A percentile compares a stretch with the other conserved stretches of the same genome.
phyloP scores from a whole-genome alignment of 2,113 vertebrate species.

The Neogobius melanostomus region DNA sequence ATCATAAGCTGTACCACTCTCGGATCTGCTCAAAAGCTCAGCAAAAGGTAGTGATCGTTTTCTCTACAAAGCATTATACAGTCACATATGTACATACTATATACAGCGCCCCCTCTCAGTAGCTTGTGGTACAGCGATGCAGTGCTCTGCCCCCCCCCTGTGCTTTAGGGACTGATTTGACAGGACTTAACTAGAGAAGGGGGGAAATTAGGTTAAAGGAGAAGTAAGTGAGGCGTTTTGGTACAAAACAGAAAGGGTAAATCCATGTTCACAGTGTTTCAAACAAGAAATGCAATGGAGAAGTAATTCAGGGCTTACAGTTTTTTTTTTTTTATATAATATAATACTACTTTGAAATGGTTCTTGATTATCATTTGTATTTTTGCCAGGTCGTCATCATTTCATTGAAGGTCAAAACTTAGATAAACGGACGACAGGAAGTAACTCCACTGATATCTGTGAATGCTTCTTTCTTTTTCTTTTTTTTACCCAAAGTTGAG shows the following conservation, averaged over 20 bases:
- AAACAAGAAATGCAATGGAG: background rate
- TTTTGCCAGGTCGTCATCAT: too few relatives aligned
- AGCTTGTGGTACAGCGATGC: slow-evolving; percentile 71
- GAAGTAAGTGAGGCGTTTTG: slow-evolving; percentile 10
- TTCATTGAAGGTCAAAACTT: too few relatives aligned
- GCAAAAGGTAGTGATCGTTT: slow-evolving; percentile 55
- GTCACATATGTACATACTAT: slow-evolving; percentile 80
- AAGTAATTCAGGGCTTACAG: background rate
- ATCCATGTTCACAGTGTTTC: background rate
- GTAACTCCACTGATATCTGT: too few relatives aligned
- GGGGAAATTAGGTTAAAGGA: slow-evolving; percentile 9
- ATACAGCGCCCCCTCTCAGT: slow-evolving; percentile 77
- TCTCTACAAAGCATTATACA: slow-evolving; percentile 75
- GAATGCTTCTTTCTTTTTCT: too few relatives aligned
- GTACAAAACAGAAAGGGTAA: background rate
- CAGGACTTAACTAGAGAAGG: slow-evolving; percentile 33
- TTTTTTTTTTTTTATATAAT: too few relatives aligned
- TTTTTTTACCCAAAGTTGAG: too few relatives aligned
- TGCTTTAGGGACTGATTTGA: slow-evolving; percentile 57
- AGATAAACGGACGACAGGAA: too few relatives aligned
- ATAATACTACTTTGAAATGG: too few relatives aligned
- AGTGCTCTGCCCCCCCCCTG: slow-evolving; percentile 61
- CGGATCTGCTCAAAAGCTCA: slow-evolving; percentile 47
- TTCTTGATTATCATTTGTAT: too few relatives aligned
- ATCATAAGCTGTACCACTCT: slow-evolving; percentile 24